A percentile compares a stretch with the other conserved stretches of the same genome.
Evolutionary conservation across 2,797 vertebrate species (phyloP).

Genomic region (Muscicapa comitata): DNA sequence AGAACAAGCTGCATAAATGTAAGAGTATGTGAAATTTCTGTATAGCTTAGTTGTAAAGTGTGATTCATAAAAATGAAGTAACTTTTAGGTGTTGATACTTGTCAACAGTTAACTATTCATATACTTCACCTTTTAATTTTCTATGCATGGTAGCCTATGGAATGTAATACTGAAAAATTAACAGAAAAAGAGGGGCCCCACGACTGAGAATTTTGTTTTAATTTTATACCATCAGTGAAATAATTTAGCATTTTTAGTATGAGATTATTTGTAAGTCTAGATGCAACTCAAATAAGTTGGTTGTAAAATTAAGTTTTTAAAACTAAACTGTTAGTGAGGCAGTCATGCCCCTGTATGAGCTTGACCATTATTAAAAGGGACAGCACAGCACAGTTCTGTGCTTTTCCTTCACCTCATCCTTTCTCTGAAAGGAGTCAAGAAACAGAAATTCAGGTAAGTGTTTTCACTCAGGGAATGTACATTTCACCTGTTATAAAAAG

Average conservation of each 20-base stretch:
- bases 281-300: neutral
- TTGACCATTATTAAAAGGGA: neutral
- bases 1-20: neutral
- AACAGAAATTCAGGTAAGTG: fast-evolving
- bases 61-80: neutral
- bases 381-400: neutral
- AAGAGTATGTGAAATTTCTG: neutral
- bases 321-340: neutral
- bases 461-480: neutral
- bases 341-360: fast-evolving
- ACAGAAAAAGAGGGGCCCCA: too few relatives aligned
- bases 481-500: neutral
- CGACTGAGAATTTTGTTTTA: neutral
- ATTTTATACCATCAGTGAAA: neutral
- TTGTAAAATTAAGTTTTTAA: neutral
- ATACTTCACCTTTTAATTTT: neutral
- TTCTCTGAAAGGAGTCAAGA: neutral
- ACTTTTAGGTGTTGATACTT: neutral
- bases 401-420: neutral
- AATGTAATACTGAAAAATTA: neutral
- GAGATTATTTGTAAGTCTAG: neutral
- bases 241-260: neutral
- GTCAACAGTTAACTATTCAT: neutral
- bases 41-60: neutral
- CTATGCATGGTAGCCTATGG: neutral